phyloP scores from a whole-genome alignment of 2,113 vertebrate genomes.

The Cyanistes caeruleus region DNA sequence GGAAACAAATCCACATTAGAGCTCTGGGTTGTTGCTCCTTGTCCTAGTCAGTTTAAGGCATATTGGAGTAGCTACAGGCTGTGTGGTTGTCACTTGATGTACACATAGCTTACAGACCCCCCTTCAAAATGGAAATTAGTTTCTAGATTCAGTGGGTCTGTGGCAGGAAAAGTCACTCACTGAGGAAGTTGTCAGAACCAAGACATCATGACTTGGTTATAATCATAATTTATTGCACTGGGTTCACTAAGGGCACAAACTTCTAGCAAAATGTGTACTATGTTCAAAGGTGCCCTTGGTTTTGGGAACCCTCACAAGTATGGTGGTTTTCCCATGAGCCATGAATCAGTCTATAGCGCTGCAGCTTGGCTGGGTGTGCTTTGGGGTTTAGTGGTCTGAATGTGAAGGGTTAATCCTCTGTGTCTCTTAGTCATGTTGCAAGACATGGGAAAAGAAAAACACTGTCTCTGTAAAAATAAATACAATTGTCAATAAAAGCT shows the following conservation, averaged over 20 bases:
- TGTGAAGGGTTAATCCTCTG: not conserved
- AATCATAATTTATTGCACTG: not conserved
- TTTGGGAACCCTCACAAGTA: not conserved
- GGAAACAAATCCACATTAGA: not conserved
- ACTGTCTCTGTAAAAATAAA: not conserved
- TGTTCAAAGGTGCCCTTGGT: not conserved
- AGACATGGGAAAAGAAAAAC: not conserved
- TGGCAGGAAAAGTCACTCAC: not conserved
- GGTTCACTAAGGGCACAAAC: not conserved
- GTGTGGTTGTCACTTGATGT: accelerated
- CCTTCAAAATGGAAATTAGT: not conserved
- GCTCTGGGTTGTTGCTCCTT: not conserved
- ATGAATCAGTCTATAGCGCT: not conserved
- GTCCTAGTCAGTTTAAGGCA: not conserved
- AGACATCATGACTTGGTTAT: not conserved
- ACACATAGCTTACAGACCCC: not conserved
- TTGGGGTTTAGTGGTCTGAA: not conserved
- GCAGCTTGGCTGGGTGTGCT: not conserved
- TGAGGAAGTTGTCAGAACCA: not conserved
- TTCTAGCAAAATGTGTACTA: not conserved
- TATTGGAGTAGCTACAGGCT: not conserved
- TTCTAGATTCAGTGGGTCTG: not conserved
- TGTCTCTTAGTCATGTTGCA: not conserved
- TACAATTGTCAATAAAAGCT: not conserved
- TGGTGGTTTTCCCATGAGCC: not conserved